Base-by-base conservation (phyloP, 2,888 invertebrate genomes). In the Chymomyza amoena region DNA sequence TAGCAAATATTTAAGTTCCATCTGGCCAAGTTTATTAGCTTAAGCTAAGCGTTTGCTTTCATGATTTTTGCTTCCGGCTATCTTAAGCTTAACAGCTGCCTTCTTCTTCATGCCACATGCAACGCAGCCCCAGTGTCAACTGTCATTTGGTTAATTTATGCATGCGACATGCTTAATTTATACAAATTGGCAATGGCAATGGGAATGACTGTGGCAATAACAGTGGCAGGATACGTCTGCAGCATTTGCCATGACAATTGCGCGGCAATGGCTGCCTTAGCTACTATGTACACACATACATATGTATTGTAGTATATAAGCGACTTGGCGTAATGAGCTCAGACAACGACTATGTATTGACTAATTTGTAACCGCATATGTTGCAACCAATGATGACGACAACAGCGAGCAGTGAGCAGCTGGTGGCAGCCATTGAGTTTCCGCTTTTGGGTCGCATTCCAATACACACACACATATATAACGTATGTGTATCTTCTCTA, bases 341-440 rank as follows among this genome's bases (percentile, higher is more conserved):
- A 59, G n/a, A 13, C 32, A 15, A 32, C 25, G 72, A 52, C 68
- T 78, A 75, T 69, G 72, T 83, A 84, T 84, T 83, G 84, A 88
- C 84, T 84, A 84, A 84, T 84, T 88, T 87, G 83, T 76, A 76
- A 68, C 84, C 83, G 66, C 80, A 82, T 77, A 68, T 78, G 80
- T 76, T 80, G 87, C 78, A 84, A 45, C 57, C 67, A 60, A 59
- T 45, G 57, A 25, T 16, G 32, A 45, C 32, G 52, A 32, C 32
- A 50, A 45, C 32, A 16, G 36, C 51, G 39, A 70, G 36, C 13
- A 32, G 36, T 9, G 9, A 20, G 16, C 61, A 45, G 25, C 50
- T 50, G 16, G 20, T 45, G 36, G 15, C 51, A 28, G 45, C 18
- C 57, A 61, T 51, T 50, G 50, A 66, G 28, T 66, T 61, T 25